A percentile compares a stretch with the other conserved stretches of the same genome.
These are phyloP conservation scores for Diarsia mendica DNA, from an alignment of 2,888 invertebrate genomes.

Conservation along the genomic window DNA sequence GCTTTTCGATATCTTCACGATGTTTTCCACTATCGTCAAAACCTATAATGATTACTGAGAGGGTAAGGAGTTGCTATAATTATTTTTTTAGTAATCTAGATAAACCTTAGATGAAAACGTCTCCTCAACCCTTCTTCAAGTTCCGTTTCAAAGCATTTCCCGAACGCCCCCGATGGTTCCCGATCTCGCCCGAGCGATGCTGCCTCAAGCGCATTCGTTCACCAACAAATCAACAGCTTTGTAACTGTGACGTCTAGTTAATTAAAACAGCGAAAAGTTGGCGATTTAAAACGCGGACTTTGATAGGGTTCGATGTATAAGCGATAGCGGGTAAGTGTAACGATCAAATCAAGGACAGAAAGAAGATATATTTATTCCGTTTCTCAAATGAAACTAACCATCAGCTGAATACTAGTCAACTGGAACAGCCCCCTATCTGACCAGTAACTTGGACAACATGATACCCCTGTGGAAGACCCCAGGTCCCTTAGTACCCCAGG, in stretches of 20 bases:
- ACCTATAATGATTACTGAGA: neutral
- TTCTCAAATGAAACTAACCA: no score
- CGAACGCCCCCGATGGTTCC: slow-evolving; percentile 13
- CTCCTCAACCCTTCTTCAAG: neutral
- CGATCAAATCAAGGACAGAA: neutral
- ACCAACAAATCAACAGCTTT: slow-evolving; percentile 82
- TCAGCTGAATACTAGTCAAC: neutral
- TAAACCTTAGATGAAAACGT: neutral
- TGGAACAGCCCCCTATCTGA: neutral
- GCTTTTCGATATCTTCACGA: neutral
- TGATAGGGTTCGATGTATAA: slow-evolving; percentile 31
- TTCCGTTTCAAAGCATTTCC: slow-evolving; percentile 25
- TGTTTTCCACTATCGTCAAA: neutral
- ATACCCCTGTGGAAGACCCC: no score
- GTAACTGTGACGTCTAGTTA: slow-evolving; percentile 88
- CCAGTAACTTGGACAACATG: neutral
- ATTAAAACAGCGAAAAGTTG: slow-evolving; percentile 89
- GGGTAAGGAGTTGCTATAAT: neutral
- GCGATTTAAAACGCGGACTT: slow-evolving; percentile 81
- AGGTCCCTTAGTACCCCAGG: no score
- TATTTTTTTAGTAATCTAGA: neutral
- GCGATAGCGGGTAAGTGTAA: slow-evolving; percentile 41
- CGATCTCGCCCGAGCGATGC: slow-evolving; percentile 41
- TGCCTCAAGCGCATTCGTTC: slow-evolving; percentile 63
- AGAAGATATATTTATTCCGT: neutral